Evolutionary conservation across 2,797 vertebrate species (phyloP).

Genomic region (Eospalax fontanierii): DNA sequence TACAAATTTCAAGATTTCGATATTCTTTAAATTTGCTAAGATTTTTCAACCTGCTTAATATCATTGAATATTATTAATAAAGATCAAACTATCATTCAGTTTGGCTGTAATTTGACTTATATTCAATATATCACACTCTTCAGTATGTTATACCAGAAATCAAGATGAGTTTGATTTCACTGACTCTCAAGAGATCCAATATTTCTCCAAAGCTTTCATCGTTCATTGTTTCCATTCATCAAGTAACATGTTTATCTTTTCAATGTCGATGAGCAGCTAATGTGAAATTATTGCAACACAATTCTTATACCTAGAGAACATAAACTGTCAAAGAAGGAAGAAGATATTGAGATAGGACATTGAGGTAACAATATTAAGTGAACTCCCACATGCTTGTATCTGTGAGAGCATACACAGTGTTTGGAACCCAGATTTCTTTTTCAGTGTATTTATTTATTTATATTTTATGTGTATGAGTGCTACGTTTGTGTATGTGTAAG

Average conservation of each 20-base stretch:
- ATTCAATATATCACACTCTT: slow-evolving; percentile 7
- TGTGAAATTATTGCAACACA: fast-evolving
- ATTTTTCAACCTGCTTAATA: slow-evolving; percentile 20
- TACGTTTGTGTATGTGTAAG: too few relatives aligned
- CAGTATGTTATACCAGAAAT: slow-evolving; percentile 50
- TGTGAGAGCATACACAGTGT: neutral
- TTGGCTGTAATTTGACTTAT: neutral
- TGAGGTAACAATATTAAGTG: neutral
- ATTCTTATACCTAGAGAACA: neutral
- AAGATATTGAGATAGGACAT: neutral
- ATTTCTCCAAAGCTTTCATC: neutral
- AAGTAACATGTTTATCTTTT: neutral
- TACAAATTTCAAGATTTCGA: slow-evolving; percentile 15
- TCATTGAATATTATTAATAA: slow-evolving; percentile 31
- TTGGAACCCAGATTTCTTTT: too few relatives aligned
- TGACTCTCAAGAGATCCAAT: neutral
- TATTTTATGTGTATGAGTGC: too few relatives aligned
- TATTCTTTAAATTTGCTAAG: neutral
- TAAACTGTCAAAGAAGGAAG: neutral
- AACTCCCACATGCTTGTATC: neutral
- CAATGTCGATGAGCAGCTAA: neutral
- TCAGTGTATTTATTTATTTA: too few relatives aligned
- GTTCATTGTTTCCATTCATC: neutral
- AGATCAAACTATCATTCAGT: neutral
- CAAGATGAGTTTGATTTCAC: slow-evolving; percentile 16